These are phyloP conservation scores for Meteorus sp. DNA, from an alignment of 1,140 invertebrate genomes.

Conservation along the genomic window DNA sequence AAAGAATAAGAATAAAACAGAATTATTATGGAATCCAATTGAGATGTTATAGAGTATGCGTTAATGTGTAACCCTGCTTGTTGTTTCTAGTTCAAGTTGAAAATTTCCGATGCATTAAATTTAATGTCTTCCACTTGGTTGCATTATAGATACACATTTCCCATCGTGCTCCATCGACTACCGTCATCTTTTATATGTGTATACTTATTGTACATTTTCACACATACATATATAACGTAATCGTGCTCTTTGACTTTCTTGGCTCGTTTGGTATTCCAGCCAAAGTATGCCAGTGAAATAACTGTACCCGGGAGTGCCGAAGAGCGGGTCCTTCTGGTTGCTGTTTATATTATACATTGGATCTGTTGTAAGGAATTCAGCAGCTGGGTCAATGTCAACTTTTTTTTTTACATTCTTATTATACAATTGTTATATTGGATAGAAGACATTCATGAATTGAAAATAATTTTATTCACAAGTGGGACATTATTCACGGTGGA, in stretches of 20 bases:
- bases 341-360: no score
- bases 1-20: background rate
- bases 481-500: no score
- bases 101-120: background rate
- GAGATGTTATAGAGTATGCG: no score
- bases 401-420: no score
- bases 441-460: no score
- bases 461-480: no score
- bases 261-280: conserved; percentile 38
- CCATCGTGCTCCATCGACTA: background rate
- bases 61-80: background rate
- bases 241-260: conserved; percentile 26
- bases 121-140: background rate
- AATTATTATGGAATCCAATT: background rate
- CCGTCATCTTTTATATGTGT: background rate
- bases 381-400: conserved; percentile 10
- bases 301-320: conserved; percentile 41
- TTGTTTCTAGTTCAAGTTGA: background rate
- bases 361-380: background rate
- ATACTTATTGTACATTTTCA: background rate
- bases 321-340: conserved; percentile 38
- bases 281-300: conserved; percentile 47
- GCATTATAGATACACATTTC: background rate
- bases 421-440: no score
- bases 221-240: conserved; percentile 28